Conservation (phyloP, 2,888 invertebrate species). For the Dione juno region DNA sequence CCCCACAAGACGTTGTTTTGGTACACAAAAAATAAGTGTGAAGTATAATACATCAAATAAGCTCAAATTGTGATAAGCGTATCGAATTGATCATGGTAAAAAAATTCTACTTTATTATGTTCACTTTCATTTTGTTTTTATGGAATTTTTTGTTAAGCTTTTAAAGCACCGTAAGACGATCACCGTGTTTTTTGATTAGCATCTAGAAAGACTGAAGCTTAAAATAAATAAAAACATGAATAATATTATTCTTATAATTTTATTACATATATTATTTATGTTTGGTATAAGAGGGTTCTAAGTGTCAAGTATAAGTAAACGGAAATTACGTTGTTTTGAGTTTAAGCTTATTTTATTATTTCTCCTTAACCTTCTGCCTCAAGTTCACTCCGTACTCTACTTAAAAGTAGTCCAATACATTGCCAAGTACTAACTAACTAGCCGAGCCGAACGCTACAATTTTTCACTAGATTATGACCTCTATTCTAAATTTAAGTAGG, state of each 20-base stretch:
- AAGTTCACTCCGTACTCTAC: no score
- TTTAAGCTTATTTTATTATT: no score
- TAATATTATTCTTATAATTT: no score
- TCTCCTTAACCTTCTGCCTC: not conserved
- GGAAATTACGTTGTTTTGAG: no score
- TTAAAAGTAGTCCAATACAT: no score
- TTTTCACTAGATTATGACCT: no score
- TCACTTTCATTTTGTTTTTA: not conserved
- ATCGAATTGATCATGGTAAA: not conserved
- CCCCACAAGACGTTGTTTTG: not conserved
- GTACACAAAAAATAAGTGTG: not conserved
- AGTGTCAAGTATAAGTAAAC: no score
- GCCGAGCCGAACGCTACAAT: no score
- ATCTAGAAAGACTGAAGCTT: not conserved
- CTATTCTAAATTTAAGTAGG: not conserved
- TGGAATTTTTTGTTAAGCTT: not conserved
- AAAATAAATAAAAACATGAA: no score
- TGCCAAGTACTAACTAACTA: no score
- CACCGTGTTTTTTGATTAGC: not conserved
- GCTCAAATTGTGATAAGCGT: constrained; percentile 9
- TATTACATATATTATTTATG: no score
- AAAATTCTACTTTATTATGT: not conserved
- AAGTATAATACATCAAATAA: not conserved
- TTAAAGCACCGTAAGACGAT: constrained; percentile 1
- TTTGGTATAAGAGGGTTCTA: no score